Conservation (phyloP, 2,797 vertebrate genomes). For the Poecilia gillii region DNA sequence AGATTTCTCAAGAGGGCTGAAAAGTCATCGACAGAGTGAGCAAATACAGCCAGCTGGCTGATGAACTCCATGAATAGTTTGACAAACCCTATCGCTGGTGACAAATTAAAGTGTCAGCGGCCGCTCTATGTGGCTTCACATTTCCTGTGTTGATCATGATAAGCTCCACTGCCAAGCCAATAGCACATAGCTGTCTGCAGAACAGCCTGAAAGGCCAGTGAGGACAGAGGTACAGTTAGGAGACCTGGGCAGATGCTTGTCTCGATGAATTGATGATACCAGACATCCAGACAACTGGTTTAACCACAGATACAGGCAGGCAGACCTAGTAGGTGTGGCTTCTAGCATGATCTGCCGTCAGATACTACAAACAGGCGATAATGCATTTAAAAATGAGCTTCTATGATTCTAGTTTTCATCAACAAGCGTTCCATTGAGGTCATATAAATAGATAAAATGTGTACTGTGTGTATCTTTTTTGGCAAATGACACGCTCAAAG, state of each 20-base stretch:
- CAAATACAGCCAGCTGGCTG: constrained; percentile 55
- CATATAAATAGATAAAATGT: neutral
- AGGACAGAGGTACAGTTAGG: constrained; percentile 53
- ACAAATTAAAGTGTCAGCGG: constrained; percentile 70
- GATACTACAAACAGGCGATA: neutral
- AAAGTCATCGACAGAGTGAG: constrained; percentile 39
- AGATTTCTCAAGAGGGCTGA: constrained; percentile 56
- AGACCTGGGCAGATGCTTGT: constrained; percentile 55
- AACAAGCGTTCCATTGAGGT: neutral
- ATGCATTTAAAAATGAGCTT: neutral
- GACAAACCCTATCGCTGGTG: constrained; percentile 60
- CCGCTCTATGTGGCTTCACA: constrained; percentile 34
- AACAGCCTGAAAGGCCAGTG: constrained; percentile 17
- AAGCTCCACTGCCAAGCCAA: constrained; percentile 34
- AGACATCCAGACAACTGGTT: constrained; percentile 54
- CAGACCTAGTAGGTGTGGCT: constrained; percentile 8
- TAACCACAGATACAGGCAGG: constrained; percentile 26
- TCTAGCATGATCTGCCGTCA: constrained; percentile 8
- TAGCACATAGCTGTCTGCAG: constrained; percentile 40
- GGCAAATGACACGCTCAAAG: neutral
- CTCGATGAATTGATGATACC: constrained; percentile 57
- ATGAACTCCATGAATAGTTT: constrained; percentile 63
- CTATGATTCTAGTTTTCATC: neutral
- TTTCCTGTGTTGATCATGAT: constrained; percentile 62
- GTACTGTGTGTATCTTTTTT: neutral